Conservation (phyloP, 2,888 invertebrate genomes). For the Panorpa germanica region DNA sequence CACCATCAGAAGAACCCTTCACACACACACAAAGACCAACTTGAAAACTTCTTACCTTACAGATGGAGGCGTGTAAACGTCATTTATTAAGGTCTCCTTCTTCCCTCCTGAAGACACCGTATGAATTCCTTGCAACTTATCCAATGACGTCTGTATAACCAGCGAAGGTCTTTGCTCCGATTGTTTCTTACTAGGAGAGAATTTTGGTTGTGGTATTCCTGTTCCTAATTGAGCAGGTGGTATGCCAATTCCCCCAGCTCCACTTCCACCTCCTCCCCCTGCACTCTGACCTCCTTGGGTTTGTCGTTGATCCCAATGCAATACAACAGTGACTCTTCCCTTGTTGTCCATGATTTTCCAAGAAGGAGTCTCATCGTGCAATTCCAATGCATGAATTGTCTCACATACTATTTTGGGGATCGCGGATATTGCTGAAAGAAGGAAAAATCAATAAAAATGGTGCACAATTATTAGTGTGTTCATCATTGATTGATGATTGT, state of each 20-base stretch:
- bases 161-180: constrained; percentile 44
- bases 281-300: constrained; percentile 30
- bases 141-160: constrained; percentile 57
- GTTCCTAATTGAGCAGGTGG: too few species aligned
- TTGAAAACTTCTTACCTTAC: too few species aligned
- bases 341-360: constrained; percentile 99
- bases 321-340: constrained; percentile 88
- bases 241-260: constrained; percentile 28
- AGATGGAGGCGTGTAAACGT: constrained; percentile 28
- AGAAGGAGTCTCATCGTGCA: constrained; percentile 92
- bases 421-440: constrained; percentile 69
- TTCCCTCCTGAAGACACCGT: constrained; percentile 20
- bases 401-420: constrained; percentile 95
- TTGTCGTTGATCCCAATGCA: constrained; percentile 89
- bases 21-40: too few species aligned
- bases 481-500: constrained; percentile 8
- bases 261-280: constrained; percentile 30
- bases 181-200: constrained; percentile 34
- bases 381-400: constrained; percentile 85
- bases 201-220: too few species aligned
- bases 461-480: neutral
- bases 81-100: constrained; percentile 40
- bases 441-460: neutral
- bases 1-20: too few species aligned
- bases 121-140: constrained; percentile 26